Percentiles rank a stretch among this genome's conserved stretches.
phyloP scores from a whole-genome alignment of 1,140 invertebrate species.

The Lucilia sericata region DNA sequence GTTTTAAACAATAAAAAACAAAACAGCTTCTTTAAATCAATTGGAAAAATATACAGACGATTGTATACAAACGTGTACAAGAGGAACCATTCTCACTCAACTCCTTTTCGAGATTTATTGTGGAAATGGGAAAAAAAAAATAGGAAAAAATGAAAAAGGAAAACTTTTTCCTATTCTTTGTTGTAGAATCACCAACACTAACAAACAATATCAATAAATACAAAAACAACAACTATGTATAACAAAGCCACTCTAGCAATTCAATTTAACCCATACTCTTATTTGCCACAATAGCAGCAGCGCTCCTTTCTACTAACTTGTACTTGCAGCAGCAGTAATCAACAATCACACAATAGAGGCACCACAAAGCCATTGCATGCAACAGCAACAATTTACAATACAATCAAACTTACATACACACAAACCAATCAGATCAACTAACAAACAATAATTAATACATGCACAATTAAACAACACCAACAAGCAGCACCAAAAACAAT shows the following conservation, averaged over 20 bases:
- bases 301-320: not conserved
- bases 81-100: not conserved
- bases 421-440: not conserved
- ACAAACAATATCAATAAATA: not conserved
- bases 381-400: not conserved
- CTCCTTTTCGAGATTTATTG: conserved; percentile 17
- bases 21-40: conserved; percentile 17
- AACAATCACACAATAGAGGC: not conserved
- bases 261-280: not conserved
- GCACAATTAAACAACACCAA: conserved; percentile 22
- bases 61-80: not conserved
- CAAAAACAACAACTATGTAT: not conserved
- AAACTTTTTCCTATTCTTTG: not conserved
- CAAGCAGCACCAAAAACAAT: not conserved
- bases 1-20: conserved; percentile 21
- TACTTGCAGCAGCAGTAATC: not conserved
- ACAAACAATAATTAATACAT: conserved; percentile 26
- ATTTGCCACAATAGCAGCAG: not conserved
- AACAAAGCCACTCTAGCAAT: not conserved
- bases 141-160: not conserved
- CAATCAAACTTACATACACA: not conserved
- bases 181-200: not conserved
- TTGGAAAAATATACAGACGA: not conserved
- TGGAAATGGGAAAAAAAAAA: not conserved
- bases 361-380: not conserved